Percentiles rank a stretch among this genome's conserved stretches.
These are phyloP conservation scores for Macrotus californicus DNA, from an alignment of 2,113 vertebrate genomes.

Conservation along the genomic window DNA sequence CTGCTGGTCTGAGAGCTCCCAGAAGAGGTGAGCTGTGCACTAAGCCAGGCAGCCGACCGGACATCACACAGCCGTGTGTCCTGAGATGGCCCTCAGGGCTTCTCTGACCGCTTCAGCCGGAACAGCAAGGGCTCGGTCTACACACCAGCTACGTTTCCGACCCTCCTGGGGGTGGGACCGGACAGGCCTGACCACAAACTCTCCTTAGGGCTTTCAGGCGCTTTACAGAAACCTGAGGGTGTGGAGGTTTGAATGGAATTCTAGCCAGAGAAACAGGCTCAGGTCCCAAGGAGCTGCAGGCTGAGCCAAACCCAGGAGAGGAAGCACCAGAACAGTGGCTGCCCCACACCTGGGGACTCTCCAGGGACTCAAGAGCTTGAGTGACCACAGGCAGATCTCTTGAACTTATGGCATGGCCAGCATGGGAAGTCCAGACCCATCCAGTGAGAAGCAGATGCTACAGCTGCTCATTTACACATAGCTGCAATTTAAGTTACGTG, in stretches of 20 bases:
- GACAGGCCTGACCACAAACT: background rate
- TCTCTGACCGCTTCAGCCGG: background rate
- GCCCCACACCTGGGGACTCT: too few relatives aligned
- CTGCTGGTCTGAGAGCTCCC: too few relatives aligned
- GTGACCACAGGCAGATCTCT: background rate
- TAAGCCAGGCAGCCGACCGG: rapidly evolving
- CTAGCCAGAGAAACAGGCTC: background rate
- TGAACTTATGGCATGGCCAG: background rate
- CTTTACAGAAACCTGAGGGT: background rate
- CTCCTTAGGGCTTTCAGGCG: background rate
- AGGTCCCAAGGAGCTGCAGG: background rate
- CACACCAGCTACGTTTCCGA: background rate
- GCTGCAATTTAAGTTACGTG: background rate
- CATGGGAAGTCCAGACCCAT: background rate
- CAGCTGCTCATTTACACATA: background rate
- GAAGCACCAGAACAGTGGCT: background rate
- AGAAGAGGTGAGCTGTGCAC: background rate
- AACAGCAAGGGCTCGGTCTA: background rate
- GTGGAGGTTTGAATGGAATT: background rate
- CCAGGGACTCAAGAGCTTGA: background rate
- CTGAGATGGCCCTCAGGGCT: background rate
- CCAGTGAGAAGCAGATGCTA: background rate
- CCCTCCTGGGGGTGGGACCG: background rate
- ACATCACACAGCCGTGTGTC: rapidly evolving
- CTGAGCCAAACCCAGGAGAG: background rate